A percentile compares a stretch with the other conserved stretches of the same genome.
Evolutionary conservation across 2,888 invertebrate species (phyloP).

Genomic region (Merodon equestris): DNA sequence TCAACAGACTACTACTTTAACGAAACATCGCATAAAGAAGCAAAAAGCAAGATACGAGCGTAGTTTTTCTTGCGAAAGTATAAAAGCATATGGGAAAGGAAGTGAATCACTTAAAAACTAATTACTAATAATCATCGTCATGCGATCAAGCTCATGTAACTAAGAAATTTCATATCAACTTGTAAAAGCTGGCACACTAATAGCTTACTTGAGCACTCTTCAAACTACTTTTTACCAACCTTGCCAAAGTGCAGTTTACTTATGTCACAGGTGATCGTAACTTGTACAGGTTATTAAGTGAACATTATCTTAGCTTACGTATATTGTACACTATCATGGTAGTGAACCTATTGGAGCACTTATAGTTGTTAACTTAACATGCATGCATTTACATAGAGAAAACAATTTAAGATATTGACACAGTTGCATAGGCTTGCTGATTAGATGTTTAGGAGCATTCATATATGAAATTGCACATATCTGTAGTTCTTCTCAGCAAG

Average conservation of each 20-base stretch:
- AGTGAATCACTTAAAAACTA: constrained; percentile 8
- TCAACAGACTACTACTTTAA: no score
- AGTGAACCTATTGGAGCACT: neutral
- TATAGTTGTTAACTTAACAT: constrained; percentile 31
- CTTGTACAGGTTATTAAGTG: constrained; percentile 39
- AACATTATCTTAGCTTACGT: constrained; percentile 36
- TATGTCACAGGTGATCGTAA: constrained; percentile 16
- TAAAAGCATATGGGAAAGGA: neutral
- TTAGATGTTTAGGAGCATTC: constrained; percentile 57
- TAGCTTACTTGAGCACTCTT: neutral
- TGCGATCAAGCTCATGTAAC: constrained; percentile 46
- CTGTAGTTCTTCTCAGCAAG: no score
- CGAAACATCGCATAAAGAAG: no score
- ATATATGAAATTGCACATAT: constrained; percentile 58
- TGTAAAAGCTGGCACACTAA: constrained; percentile 2
- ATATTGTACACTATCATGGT: constrained; percentile 10
- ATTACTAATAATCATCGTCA: constrained; percentile 55
- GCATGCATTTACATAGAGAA: constrained; percentile 53
- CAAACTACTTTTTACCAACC: neutral
- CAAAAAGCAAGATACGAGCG: no score
- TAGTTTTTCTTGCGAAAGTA: no score
- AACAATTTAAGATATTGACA: constrained; percentile 32
- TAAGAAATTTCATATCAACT: constrained; percentile 12
- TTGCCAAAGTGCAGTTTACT: constrained; percentile 40
- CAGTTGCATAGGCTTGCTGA: constrained; percentile 20